Evolutionary conservation across 2,113 vertebrate species (phyloP), one percentile per base, ranked within the genome.

Genomic region (Prochilodus magdalenae): DNA sequence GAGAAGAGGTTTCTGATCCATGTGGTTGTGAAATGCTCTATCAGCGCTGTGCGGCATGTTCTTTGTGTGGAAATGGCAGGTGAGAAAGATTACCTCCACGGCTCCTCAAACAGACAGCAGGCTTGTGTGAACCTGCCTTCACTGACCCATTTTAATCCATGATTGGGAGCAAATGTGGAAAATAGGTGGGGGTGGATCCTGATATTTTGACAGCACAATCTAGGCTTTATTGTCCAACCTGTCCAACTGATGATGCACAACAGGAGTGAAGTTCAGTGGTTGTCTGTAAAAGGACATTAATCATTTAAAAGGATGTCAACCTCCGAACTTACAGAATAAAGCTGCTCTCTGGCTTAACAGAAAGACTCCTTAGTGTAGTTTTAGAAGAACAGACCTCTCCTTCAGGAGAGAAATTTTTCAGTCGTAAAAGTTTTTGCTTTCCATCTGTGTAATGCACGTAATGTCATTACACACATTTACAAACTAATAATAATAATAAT

Each of bases 51-150:
- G 81, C 77, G 81, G 75, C 20, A 63, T 66, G 51, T 30, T 85
- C 81, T 91, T 89, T 86, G 81, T 88, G 33, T 33, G 86, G 12
- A 63, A 80, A 77, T 87, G 87, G 74, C 86, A 91, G 85, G 88
- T 89, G 80, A 88, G 82, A 79, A 77, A 87, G 87, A 91, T 90
- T 88, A 90, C 73, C 79, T 89, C 86, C 84, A 79, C 80, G 87
- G 86, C 75, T 86, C 83, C 84, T 76, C 53, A 71, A 75, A 73
- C 75, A 82, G 80, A 77, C 53, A 77, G 72, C n/a, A 55, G 18
- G 27, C 92, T 88, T 59, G 92, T 83, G 80, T 71, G 87, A 87
- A 85, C 66, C 33, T 36, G 30, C 24, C 30, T 76, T 60, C 13
- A 65, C 40, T 81, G 59, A 49, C 49, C 60, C 36, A 79, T 49